These are phyloP conservation scores for Drosophila lutescens DNA, from an alignment of 2,888 invertebrate species.

Conservation along the genomic window DNA sequence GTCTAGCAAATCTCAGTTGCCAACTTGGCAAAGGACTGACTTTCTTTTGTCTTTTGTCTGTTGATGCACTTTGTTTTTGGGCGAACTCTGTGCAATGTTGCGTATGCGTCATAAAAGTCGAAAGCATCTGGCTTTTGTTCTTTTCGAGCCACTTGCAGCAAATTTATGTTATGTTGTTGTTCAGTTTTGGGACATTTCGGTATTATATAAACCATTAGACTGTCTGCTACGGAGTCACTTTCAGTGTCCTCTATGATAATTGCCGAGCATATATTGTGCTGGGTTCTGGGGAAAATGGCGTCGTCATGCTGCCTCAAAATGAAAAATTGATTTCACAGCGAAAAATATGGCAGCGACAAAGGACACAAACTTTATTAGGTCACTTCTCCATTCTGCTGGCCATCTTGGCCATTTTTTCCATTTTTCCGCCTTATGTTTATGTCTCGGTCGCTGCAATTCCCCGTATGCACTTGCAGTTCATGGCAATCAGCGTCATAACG, in stretches of 20 bases:
- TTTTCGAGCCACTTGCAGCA: conserved; percentile 61
- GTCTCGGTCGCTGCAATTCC: conserved; percentile 44
- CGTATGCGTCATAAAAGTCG: conserved; percentile 59
- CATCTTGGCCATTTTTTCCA: conserved; percentile 3
- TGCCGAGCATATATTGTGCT: conserved; percentile 52
- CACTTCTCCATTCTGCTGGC: conserved; percentile 29
- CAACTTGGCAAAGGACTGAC: conserved; percentile 20
- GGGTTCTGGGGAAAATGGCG: conserved; percentile 32
- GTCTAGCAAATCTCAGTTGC: conserved; percentile 29
- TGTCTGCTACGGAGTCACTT: conserved; percentile 53
- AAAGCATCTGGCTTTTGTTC: conserved; percentile 48
- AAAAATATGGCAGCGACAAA: conserved; percentile 57
- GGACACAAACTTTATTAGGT: conserved; percentile 64
- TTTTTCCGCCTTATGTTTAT: conserved; percentile 61
- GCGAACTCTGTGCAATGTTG: conserved; percentile 56
- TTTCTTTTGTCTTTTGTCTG: conserved; percentile 18
- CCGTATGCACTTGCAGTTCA: conserved; percentile 72
- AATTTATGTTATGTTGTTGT: conserved; percentile 61
- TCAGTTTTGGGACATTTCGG: conserved; percentile 23
- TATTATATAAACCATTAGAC: conserved; percentile 66
- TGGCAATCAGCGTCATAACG: conserved; percentile 73
- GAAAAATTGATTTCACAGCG: conserved; percentile 74
- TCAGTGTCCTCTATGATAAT: conserved; percentile 57
- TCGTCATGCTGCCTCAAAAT: conserved; percentile 63
- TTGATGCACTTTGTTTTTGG: conserved; percentile 24